phyloP scores from a whole-genome alignment of 2,888 invertebrate genomes.

The Acronicta leporina region DNA sequence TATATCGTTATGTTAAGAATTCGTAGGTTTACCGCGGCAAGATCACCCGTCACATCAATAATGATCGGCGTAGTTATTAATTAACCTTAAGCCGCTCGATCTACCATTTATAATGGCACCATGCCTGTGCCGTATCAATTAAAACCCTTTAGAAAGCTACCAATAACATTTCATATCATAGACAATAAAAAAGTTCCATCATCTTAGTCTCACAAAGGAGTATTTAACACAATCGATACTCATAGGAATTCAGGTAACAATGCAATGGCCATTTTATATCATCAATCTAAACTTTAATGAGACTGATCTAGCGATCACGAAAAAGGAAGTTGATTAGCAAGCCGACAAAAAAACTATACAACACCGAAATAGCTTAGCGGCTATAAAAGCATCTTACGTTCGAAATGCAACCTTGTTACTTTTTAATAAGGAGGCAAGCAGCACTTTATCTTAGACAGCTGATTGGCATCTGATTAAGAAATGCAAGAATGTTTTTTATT shows the following conservation, averaged over 20 bases:
- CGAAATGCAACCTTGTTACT: constrained; percentile 9
- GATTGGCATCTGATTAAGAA: not conserved
- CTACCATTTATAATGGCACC: not conserved
- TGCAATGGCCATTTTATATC: constrained; percentile 69
- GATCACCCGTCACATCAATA: no score
- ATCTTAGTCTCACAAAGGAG: constrained; percentile 15
- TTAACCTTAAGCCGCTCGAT: no score
- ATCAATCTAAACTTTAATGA: constrained; percentile 80
- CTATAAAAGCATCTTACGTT: not conserved
- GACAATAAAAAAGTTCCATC: constrained; percentile 6
- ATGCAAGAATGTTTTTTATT: constrained; percentile 5
- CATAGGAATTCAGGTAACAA: constrained; percentile 56
- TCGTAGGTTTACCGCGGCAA: no score
- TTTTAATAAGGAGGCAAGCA: not conserved
- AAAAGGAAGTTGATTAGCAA: constrained; percentile 45
- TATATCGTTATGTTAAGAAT: no score
- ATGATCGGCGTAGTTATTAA: no score
- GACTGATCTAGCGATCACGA: constrained; percentile 64
- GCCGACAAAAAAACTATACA: constrained; percentile 30
- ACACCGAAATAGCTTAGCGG: constrained; percentile 33
- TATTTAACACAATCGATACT: constrained; percentile 25
- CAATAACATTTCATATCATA: constrained; percentile 26
- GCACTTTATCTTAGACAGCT: not conserved
- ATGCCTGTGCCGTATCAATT: constrained; percentile 16
- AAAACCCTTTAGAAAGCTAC: constrained; percentile 17